Base-by-base conservation (phyloP, 2,888 invertebrate genomes). In the Chymomyza caudatula region DNA sequence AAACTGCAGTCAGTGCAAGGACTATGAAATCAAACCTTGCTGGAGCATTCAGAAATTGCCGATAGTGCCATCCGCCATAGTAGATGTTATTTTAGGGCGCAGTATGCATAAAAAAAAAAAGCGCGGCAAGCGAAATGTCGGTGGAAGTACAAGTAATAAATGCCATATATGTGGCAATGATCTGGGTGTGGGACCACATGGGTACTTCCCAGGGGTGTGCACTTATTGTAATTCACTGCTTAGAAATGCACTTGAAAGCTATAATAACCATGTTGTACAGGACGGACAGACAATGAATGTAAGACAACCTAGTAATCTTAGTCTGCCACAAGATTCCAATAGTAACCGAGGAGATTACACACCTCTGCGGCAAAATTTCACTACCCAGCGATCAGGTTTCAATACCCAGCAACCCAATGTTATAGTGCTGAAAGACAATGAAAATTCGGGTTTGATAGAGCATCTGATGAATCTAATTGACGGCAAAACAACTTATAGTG, bases 401-500 rank as follows among this genome's bases (percentile, higher is more conserved):
- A 11, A 11, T 37, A 37, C 5, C 15, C 5, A 19, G 22, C 44
- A 47, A 0, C 60, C 69, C 0, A 84, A 65, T 25, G 71, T 81
- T 15, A 64, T 81, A 2, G 85, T 81, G 53, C 64, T 81, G 11
- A 74, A 78, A 47, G 85, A 81, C 43, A 62, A 62, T 17, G 64
- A 76, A 4, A 69, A 64, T 20, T 53, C 53, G 6, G 44, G 61
- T 0, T 25, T 81, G 3, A 65, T 85, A 5, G 79, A 84, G 11
- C 82, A 78, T 53, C 17, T 84, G 2, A 65, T 74, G 0, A 23
- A 47, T 1, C 76, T 71, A 6, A 51, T 80, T 8, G 17, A n/a
- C 1, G 15, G 3, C 4, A 44, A 49, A 4, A 20, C 55, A 44
- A 5, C 37, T 6, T 37, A 5, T 37, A 37, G 37, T 37, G n/a